phyloP scores from a whole-genome alignment of 2,797 vertebrate genomes.

The Acanthurus tractus region DNA sequence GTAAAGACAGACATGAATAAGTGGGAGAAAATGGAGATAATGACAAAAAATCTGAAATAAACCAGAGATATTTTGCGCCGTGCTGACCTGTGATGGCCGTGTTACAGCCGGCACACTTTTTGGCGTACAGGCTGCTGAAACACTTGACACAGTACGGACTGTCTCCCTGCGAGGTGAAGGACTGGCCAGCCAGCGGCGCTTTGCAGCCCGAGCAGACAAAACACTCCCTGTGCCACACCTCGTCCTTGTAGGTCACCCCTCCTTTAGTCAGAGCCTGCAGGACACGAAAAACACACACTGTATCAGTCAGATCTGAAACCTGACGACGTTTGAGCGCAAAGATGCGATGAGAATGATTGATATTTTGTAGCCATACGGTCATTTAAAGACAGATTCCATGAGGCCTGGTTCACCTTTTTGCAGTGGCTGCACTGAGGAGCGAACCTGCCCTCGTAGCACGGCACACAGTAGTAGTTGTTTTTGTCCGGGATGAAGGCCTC shows the following conservation, averaged over 20 bases:
- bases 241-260: conserved; percentile 94
- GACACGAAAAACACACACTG: conserved; percentile 1
- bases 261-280: conserved; percentile 93
- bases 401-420: conserved; percentile 88
- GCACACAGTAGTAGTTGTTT: conserved; percentile 91
- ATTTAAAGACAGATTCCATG: neutral
- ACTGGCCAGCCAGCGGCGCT: conserved; percentile 90
- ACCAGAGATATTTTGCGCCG: neutral
- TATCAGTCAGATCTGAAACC: neutral
- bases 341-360: neutral
- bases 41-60: neutral
- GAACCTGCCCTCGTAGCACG: conserved; percentile 93
- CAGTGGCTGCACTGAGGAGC: conserved; percentile 94
- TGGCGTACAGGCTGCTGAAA: conserved; percentile 95
- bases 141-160: conserved; percentile 94
- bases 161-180: conserved; percentile 96
- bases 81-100: conserved; percentile 94
- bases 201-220: conserved; percentile 93
- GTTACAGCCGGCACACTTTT: conserved; percentile 93
- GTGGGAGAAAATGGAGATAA: neutral
- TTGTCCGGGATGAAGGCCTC: conserved; percentile 94
- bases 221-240: conserved; percentile 97
- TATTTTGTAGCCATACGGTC: neutral
- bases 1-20: neutral
- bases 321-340: neutral